These are phyloP conservation scores for Rhagologus leucostigma DNA, from an alignment of 2,113 vertebrate species.

Conservation along the genomic window DNA sequence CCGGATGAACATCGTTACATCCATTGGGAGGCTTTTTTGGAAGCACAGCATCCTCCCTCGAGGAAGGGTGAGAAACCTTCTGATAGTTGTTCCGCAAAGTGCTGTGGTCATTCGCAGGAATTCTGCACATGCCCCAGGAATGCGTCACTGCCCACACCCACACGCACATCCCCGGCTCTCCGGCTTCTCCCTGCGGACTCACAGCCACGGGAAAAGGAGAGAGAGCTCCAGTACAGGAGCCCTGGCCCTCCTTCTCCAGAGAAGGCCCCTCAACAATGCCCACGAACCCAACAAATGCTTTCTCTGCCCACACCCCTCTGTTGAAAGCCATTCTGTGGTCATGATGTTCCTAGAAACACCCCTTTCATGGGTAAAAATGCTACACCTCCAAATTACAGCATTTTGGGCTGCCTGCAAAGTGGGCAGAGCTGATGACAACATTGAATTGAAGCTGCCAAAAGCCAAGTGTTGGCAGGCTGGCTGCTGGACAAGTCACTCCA, in stretches of 20 bases:
- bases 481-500: neutral
- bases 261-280: accelerated
- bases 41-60: neutral
- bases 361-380: neutral
- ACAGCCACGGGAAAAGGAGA: neutral
- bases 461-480: neutral
- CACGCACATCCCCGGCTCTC: neutral
- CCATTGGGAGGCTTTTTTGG: neutral
- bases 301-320: neutral
- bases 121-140: neutral
- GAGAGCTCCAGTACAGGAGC: neutral
- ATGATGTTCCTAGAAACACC: neutral
- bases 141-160: neutral
- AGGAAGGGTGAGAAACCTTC: conserved; percentile 18
- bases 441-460: neutral
- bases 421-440: neutral
- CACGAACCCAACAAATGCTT: neutral
- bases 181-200: neutral
- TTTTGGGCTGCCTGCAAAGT: neutral
- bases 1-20: neutral
- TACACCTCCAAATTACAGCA: neutral
- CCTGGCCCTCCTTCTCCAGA: neutral
- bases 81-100: neutral
- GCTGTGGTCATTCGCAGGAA: neutral
- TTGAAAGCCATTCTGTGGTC: neutral